Evolutionary conservation across 2,113 vertebrate species (phyloP), one percentile per base, ranked within the genome.

Genomic region (Thamnophis sirtalis): DNA sequence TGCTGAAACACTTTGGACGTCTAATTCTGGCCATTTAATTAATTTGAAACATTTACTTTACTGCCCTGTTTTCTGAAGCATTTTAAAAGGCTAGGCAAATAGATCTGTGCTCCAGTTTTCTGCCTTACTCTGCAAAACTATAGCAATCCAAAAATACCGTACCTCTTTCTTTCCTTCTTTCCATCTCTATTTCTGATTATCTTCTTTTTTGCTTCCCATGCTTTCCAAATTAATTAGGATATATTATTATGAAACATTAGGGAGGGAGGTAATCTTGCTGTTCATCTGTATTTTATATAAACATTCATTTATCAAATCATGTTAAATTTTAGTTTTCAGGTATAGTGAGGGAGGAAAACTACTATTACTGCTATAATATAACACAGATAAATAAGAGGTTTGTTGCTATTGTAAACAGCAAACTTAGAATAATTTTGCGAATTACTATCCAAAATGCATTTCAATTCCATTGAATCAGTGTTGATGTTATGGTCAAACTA

Each of bases 201-300:
- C 73, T 96, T 56, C 21, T 95, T 89, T 95, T 93, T 97, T 96
- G 94, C 96, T 95, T 84, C 97, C 90, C 91, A 93, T 95, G 91
- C 95, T 96, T 92, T 92, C 95, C 85, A 87, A 94, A 94, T 96
- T 95, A 92, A 97, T 95, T 97, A 98, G 98, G 98, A 98, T 91
- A 15, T 97, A 96, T 96, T 97, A 98, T 98, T 98, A 97, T 97
- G 98, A 98, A 95, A 93, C 96, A 80, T 95, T 98, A 95, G 98
- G 98, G 97, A 95, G 97, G 98, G 97, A 98, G 22, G 97, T 98
- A 95, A 22, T 85, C 87, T 91, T n/a, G 48, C 0, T 50, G 17
- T 54, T 90, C 58, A 87, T 11, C 38, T 6, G 3, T 56, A 89
- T 22, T 38, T 92, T 58, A 63, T 87, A 48, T 92, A 2, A 8